phyloP scores from a whole-genome alignment of 2,113 vertebrate species.

The Cromileptes altivelis region DNA sequence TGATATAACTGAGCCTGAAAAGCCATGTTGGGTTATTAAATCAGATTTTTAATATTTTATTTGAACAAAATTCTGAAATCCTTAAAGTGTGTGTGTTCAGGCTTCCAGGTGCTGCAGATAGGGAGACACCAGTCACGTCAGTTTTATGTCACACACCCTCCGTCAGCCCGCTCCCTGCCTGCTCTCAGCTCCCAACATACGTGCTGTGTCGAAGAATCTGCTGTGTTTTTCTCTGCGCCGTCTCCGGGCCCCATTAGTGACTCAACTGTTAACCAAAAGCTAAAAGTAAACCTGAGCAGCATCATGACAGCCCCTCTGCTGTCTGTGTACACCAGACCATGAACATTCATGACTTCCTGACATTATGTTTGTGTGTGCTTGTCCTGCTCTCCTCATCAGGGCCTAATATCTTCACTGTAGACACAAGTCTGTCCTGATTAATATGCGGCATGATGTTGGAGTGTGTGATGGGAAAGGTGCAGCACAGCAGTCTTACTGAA shows the following conservation, averaged over 20 bases:
- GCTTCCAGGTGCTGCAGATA: not conserved
- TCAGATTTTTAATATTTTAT: not conserved
- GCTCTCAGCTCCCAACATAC: not conserved
- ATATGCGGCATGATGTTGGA: not conserved
- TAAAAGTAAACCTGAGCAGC: slow-evolving; percentile 20
- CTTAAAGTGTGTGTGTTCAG: not conserved
- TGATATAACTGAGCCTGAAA: not conserved
- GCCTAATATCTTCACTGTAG: not conserved
- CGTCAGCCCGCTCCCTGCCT: not conserved
- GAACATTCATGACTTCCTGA: not conserved
- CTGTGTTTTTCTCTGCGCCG: not conserved
- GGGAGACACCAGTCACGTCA: slow-evolving; percentile 1
- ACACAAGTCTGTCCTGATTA: not conserved
- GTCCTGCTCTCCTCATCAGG: not conserved
- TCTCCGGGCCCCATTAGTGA: slow-evolving; percentile 5
- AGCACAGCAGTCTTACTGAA: not conserved
- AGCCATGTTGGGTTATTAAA: too few relatives aligned
- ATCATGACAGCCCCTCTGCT: slow-evolving; percentile 8
- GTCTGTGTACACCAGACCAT: slow-evolving; percentile 33
- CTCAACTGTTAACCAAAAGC: slow-evolving; percentile 40
- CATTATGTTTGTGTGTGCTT: not conserved
- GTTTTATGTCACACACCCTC: not conserved
- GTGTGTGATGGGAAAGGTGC: not conserved
- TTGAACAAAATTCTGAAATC: not conserved
- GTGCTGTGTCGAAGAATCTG: not conserved